Percentiles rank a stretch among this genome's conserved stretches.
Evolutionary conservation across 2,797 vertebrate genomes (phyloP).

Genomic region (Borostomias antarcticus): DNA sequence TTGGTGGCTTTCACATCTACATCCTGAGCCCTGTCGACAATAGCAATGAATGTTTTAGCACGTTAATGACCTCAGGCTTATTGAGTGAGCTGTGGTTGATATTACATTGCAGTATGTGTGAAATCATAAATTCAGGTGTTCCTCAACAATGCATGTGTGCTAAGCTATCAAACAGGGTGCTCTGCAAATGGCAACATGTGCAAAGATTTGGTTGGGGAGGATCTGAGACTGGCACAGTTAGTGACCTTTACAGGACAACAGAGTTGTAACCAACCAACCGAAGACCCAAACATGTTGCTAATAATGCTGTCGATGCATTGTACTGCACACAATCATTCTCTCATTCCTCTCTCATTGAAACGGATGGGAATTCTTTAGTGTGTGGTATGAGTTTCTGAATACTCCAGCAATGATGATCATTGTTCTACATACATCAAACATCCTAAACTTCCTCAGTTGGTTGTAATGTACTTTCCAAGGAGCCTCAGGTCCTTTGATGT

Average conservation of each 20-base stretch:
- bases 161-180: background rate
- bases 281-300: background rate
- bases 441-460: no score
- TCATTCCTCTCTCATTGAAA: background rate
- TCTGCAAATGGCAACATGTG: background rate
- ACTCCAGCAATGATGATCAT: no score
- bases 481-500: no score
- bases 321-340: background rate
- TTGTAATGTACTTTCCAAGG: no score
- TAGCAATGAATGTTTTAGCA: constrained; percentile 2
- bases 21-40: background rate
- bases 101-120: background rate
- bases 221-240: background rate
- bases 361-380: background rate
- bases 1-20: background rate
- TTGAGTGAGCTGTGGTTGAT: background rate
- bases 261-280: constrained; percentile 8
- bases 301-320: constrained; percentile 2
- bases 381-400: constrained; percentile 12
- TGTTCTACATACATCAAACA: no score
- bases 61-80: background rate
- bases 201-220: background rate
- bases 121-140: background rate
- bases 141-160: background rate
- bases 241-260: background rate